Evolutionary conservation across 2,888 invertebrate species (phyloP), one percentile per base, ranked within the genome.

Genomic region (Rhopalosiphum nymphaeae): DNA sequence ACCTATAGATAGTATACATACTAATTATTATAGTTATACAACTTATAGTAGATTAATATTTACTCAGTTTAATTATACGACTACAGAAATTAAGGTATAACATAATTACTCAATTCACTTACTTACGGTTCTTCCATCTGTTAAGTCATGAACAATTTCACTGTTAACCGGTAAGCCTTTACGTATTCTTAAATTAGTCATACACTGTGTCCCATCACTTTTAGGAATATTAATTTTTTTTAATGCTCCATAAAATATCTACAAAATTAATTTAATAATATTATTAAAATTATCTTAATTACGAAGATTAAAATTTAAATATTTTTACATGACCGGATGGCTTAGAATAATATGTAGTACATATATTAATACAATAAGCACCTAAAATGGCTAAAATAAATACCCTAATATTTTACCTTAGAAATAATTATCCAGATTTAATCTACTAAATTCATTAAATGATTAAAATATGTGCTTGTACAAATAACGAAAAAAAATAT

Each of bases 191-290:
- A 94, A 11, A 11, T 67, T 29, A 2, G 49, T 49, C 42, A 90
- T 25, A 46, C n/a, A n/a, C 29, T 26, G 42, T 13, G 42, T 46
- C 61, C 90, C 90, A 29, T 94, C 61, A 42, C 16, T 85, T 49
- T 86, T 36, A 7, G 89, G 42, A 0, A 94, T 42, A n/a, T 90
- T 42, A 26, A 94, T 49, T 90, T 90, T 94, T 90, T 94, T 94
- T 42, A 61, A 61, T 42, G 93, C n/a, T 61, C 93, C 93, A 36
- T 53, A 94, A 94, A 90, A 94, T 67, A 91, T 2, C 93, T 94
- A 26, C 26, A 26, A 92, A 56, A 46, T 16, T 46, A 85, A 78
- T 78, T 78, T 7, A 21, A 21, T 21, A 78, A 36, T 78, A 42
- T 78, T 78, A 78, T 36, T 67, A 67, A 67, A 36, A 78, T 78